Evolutionary conservation across 2,113 vertebrate genomes (phyloP), one percentile per base, ranked within the genome.

Genomic region (Rhinichthys klamathensis): DNA sequence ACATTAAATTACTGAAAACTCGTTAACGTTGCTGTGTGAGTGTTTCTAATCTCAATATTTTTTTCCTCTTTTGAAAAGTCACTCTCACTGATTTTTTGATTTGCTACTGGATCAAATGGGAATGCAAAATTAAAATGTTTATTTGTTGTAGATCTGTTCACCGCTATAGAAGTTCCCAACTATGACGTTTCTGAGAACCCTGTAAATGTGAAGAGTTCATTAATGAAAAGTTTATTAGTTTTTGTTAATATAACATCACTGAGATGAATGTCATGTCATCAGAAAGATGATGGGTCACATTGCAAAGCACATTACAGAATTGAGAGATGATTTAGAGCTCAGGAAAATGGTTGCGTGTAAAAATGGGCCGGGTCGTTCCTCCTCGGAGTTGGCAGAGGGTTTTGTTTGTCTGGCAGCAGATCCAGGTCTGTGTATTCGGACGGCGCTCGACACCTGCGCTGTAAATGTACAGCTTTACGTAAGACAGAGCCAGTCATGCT

Each of bases 371-470:
- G 16, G 69, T 44, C 38, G 46, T 83, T 83, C 67, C 67, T 83
- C 56, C 3, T 41, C 41, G 27, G 83, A 69, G 11, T 63, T 88
- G 87, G 87, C 84, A 84, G 18, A 74, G 80, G 80, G 25, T 32
- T 63, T 44, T 87, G 80, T 89, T 85, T 84, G 86, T 87, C 81
- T 89, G 88, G 84, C 86, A 85, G 69, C 38, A 32, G 60, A 41
- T 54, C 80, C 63, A 54, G 69, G 61, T 77, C 86, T 85, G 77
- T 85, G 80, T 58, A 73, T 73, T 80, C 58, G 35, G 74, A 82
- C 58, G 58, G 82, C 67, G 30, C 35, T 72, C 61, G 76, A 84
- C 88, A 87, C 88, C 88, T 89, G 88, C 82, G 76, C 38, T 84
- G 81, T 80, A 86, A 89, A 87, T 32, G 81, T 67, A 27, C 25